Conservation (phyloP, 1,140 invertebrate genomes). For the Bradynema listronoti region DNA sequence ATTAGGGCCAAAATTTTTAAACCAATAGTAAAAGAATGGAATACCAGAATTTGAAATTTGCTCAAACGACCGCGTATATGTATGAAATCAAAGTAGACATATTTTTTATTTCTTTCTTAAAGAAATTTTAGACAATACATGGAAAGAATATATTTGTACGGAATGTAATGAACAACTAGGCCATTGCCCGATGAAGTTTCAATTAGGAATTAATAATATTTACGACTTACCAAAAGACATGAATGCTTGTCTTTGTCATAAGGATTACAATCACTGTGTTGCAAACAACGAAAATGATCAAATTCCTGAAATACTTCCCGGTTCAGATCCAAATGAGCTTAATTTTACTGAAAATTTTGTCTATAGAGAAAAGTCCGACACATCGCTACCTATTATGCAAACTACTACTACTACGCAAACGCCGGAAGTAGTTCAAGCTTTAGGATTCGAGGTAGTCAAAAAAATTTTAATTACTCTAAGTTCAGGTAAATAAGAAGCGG, state of each 20-base stretch:
- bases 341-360: constrained; percentile 42
- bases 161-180: constrained; percentile 48
- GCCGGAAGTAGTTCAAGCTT: constrained; percentile 46
- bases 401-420: constrained; percentile 54
- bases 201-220: constrained; percentile 17
- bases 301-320: constrained; percentile 53
- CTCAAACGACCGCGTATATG: background rate
- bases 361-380: background rate
- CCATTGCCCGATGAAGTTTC: constrained; percentile 56
- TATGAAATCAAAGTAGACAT: background rate
- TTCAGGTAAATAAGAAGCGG: too few relatives aligned
- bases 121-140: constrained; percentile 48
- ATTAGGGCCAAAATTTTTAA: too few relatives aligned
- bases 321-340: constrained; percentile 34
- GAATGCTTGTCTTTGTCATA: constrained; percentile 43
- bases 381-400: constrained; percentile 11
- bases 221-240: constrained; percentile 16
- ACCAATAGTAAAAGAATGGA: too few relatives aligned
- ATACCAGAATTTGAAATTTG: too few relatives aligned
- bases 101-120: background rate
- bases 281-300: constrained; percentile 50
- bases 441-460: constrained; percentile 55
- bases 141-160: constrained; percentile 54
- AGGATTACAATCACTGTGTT: constrained; percentile 55
- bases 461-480: too few relatives aligned